Conservation (phyloP, 2,888 invertebrate species). For the Anarsia innoxiella region DNA sequence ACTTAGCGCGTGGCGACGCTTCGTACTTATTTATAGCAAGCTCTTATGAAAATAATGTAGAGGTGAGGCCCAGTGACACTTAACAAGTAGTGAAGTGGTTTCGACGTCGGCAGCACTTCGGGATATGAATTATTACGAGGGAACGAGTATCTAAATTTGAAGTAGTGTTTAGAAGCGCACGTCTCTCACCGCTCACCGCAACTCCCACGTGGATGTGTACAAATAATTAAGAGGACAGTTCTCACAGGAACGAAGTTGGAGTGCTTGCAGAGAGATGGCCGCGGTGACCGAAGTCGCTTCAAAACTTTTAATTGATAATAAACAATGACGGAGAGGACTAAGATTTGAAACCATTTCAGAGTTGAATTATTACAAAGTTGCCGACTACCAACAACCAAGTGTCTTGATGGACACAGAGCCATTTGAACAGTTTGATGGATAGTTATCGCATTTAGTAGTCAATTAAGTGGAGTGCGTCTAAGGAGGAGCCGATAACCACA, state of each 20-base stretch:
- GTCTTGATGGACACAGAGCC: constrained; percentile 22
- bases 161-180: constrained; percentile 46
- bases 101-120: constrained; percentile 36
- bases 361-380: no score
- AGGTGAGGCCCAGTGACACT: constrained; percentile 48
- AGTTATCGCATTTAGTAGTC: constrained; percentile 46
- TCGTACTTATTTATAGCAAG: constrained; percentile 18
- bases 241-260: constrained; percentile 47
- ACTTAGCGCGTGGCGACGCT: constrained; percentile 19
- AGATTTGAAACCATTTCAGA: no score
- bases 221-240: constrained; percentile 60
- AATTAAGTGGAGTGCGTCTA: constrained; percentile 42
- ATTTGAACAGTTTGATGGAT: constrained; percentile 35
- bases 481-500: constrained; percentile 51
- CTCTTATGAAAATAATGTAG: constrained; percentile 44
- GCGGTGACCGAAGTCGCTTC: no score
- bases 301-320: no score
- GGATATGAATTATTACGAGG: constrained; percentile 54
- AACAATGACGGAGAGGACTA: no score
- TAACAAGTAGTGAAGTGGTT: constrained; percentile 53
- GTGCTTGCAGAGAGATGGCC: constrained; percentile 34
- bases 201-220: constrained; percentile 33
- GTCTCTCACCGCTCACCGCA: constrained; percentile 34
- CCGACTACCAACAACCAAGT: constrained; percentile 10
- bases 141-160: constrained; percentile 48